phyloP scores from a whole-genome alignment of 1,140 invertebrate genomes.

The Brachionus paranguensis region DNA sequence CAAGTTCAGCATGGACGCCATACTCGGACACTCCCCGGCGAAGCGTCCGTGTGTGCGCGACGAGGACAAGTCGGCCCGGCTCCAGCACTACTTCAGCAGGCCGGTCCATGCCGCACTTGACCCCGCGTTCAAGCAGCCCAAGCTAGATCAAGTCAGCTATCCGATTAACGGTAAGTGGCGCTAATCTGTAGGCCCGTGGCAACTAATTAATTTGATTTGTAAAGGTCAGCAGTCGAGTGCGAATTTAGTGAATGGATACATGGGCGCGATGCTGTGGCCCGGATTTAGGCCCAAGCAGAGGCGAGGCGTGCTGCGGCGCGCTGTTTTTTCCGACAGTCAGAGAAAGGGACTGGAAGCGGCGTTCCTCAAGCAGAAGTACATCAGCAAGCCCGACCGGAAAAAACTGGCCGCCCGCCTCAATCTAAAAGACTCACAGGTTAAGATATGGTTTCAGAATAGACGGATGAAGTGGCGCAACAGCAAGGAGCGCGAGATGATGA shows the following conservation, averaged over 20 bases:
- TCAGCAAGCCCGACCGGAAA: constrained; percentile 92
- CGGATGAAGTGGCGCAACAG: constrained; percentile 70
- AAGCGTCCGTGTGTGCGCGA: neutral
- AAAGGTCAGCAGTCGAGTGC: neutral
- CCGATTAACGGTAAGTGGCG: neutral
- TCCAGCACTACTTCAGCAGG: neutral
- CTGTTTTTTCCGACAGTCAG: constrained; percentile 88
- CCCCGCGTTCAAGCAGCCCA: neutral
- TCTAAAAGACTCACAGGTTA: constrained; percentile 73
- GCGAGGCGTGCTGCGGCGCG: constrained; percentile 86
- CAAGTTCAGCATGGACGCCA: constrained; percentile 28
- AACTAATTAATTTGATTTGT: neutral
- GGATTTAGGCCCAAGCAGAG: constrained; percentile 59
- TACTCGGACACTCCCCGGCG: neutral
- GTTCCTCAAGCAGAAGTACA: constrained; percentile 95
- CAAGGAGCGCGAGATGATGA: constrained; percentile 86
- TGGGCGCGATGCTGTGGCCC: constrained; percentile 14
- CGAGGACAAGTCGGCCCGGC: neutral
- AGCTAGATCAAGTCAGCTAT: constrained; percentile 5
- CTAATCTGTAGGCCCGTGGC: neutral
- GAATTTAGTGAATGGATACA: neutral
- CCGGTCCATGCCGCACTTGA: neutral
- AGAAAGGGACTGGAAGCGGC: constrained; percentile 86
- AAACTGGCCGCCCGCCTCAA: constrained; percentile 90
- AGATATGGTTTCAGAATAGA: constrained; percentile 54